Conservation (phyloP, 2,888 invertebrate genomes). For the Nemotelus nigrinus region DNA sequence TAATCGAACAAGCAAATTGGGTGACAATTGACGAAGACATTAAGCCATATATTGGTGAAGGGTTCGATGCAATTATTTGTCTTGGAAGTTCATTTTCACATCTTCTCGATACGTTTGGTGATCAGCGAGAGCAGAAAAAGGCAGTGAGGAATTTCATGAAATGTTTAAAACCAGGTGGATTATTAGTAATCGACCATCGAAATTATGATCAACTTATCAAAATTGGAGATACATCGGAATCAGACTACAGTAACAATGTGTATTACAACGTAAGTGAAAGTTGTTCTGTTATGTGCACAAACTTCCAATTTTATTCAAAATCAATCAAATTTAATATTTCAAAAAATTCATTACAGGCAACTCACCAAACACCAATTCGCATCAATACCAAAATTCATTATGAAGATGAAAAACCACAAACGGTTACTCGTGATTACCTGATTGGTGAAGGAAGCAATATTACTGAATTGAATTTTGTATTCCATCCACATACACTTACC, state of each 20-base stretch:
- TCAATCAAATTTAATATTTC: background rate
- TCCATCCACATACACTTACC: conserved; percentile 83
- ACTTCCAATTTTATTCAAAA: background rate
- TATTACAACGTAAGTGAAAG: conserved; percentile 83
- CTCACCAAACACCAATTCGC: conserved; percentile 74
- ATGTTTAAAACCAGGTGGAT: conserved; percentile 85
- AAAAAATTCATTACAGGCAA: conserved; percentile 70
- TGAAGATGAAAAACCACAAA: conserved; percentile 77
- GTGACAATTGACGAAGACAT: conserved; percentile 81
- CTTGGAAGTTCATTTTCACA: conserved; percentile 93
- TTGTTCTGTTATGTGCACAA: background rate
- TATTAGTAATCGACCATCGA: conserved; percentile 87
- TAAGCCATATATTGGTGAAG: conserved; percentile 68
- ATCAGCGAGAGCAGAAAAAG: conserved; percentile 81
- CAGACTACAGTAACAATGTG: conserved; percentile 72
- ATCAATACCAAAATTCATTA: conserved; percentile 87
- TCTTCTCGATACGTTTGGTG: conserved; percentile 80
- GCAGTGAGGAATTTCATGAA: conserved; percentile 83
- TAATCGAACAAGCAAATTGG: conserved; percentile 94
- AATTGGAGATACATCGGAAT: conserved; percentile 79
- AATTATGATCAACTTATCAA: conserved; percentile 86
- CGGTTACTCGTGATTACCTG: conserved; percentile 85
- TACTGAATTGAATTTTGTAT: conserved; percentile 87
- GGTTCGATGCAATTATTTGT: conserved; percentile 90
- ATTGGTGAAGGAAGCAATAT: conserved; percentile 70